Percentiles rank a stretch among this genome's conserved stretches.
Evolutionary conservation across 2,888 invertebrate species (phyloP).

Genomic region (Drosophila greeni): DNA sequence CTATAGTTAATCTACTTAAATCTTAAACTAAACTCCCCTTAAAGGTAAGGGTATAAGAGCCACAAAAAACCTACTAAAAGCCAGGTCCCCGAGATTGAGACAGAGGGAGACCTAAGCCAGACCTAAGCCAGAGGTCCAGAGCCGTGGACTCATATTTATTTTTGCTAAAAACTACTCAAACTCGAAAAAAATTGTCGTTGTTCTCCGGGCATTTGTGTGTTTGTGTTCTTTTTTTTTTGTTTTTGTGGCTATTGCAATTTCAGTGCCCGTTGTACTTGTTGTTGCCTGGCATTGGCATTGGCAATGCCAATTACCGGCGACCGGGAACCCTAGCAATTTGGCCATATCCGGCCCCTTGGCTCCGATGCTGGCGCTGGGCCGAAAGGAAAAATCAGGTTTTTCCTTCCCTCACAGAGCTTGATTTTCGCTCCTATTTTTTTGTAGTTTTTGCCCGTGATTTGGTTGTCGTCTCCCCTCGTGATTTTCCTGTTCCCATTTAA

Average conservation of each 20-base stretch:
- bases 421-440: constrained; percentile 51
- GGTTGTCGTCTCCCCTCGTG: constrained; percentile 36
- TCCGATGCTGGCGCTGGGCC: constrained; percentile 50
- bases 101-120: constrained; percentile 17
- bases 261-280: constrained; percentile 25
- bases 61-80: constrained; percentile 14
- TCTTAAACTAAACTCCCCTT: neutral
- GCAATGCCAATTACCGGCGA: constrained; percentile 74
- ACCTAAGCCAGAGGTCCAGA: constrained; percentile 46
- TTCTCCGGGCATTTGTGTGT: constrained; percentile 27
- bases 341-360: constrained; percentile 77
- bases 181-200: constrained; percentile 44
- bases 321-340: constrained; percentile 77
- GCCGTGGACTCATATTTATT: constrained; percentile 69
- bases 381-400: constrained; percentile 64
- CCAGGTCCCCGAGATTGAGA: neutral
- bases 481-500: constrained; percentile 16
- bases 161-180: constrained; percentile 47
- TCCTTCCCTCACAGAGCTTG: constrained; percentile 55
- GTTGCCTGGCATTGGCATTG: constrained; percentile 57
- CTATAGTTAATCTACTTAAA: neutral
- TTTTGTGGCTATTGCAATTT: constrained; percentile 46
- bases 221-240: too few relatives aligned
- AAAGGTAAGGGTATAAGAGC: constrained; percentile 1
- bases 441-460: constrained; percentile 33